Conservation (phyloP, 1,140 invertebrate species). For the Lineus longissimus region DNA sequence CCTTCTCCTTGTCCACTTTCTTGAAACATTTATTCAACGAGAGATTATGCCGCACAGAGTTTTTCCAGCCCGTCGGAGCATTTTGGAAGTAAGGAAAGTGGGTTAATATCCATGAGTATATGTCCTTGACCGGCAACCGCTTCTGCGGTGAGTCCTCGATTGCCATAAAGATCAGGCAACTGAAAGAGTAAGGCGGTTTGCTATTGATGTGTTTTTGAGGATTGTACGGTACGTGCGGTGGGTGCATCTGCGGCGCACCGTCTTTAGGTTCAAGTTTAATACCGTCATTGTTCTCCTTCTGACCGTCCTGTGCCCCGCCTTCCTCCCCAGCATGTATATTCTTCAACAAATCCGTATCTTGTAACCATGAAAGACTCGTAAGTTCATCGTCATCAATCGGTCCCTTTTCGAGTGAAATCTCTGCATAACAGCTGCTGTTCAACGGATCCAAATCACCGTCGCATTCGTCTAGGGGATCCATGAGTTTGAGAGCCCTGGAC, state of each 20-base stretch:
- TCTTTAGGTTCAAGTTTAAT: slow-evolving; percentile 22
- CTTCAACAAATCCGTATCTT: slow-evolving; percentile 84
- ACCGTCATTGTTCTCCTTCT: slow-evolving; percentile 37
- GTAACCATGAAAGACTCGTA: slow-evolving; percentile 83
- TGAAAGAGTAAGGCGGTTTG: slow-evolving; percentile 93
- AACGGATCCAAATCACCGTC: slow-evolving; percentile 37
- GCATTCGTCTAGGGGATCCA: slow-evolving; percentile 34
- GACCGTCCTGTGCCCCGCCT: slow-evolving; percentile 30
- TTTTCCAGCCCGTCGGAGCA: slow-evolving; percentile 59
- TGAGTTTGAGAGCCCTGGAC: slow-evolving; percentile 43
- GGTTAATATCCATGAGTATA: slow-evolving; percentile 53
- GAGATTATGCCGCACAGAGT: slow-evolving; percentile 60
- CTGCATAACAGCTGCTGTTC: slow-evolving; percentile 48
- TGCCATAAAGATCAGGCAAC: slow-evolving; percentile 95
- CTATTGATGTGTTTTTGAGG: slow-evolving; percentile 73
- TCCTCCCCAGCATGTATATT: slow-evolving; percentile 43
- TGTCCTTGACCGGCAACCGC: slow-evolving; percentile 79
- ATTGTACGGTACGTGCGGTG: slow-evolving; percentile 51
- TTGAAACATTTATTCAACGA: slow-evolving; percentile 61
- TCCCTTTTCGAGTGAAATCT: slow-evolving; percentile 46
- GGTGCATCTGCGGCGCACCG: slow-evolving; percentile 34
- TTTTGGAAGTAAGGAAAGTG: slow-evolving; percentile 54
- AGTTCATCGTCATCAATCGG: slow-evolving; percentile 72
- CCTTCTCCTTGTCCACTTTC: slow-evolving; percentile 57
- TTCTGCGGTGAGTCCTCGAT: slow-evolving; percentile 86